Evolutionary conservation across 2,888 invertebrate species (phyloP), one percentile per base, ranked within the genome.

Genomic region (Dasypogon diadema): DNA sequence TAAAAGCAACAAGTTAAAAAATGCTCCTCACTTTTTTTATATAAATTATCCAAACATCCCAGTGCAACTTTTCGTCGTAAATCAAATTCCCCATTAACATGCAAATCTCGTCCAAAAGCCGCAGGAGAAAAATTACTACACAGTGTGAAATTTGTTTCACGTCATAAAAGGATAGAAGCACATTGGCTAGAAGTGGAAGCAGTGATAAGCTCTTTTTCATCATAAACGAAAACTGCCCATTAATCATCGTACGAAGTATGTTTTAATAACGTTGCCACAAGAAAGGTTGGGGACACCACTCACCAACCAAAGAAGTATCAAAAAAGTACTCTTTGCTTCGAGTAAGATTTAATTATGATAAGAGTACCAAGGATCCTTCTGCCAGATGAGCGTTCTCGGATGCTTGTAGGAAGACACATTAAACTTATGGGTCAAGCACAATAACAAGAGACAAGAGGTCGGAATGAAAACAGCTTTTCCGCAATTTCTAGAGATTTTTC

Each of bases 301-400:
- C 70, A 34, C 70, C 51, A 51, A 2, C 51, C 70, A 12, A 70
- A 51, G 30, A 70, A 24, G 70, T 70, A 70, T 54, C 51, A 70
- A 70, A 73, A 74, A 74, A 55, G 73, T 74, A 73, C 56, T 65
- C 56, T 54, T 60, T 22, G 73, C 74, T 74, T 76, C 65, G 48
- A 76, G 68, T 74, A 55, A 76, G 76, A 76, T 76, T 76, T 76
- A 76, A 76, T 76, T 76, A 76, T 76, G 76, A 76, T 76, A 76
- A 76, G 73, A 76, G 73, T 42, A 74, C 22, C 34, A 26, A 65
- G 48, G 24, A 60, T 46, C 18, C 46, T 65, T 65, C 65, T 46
- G 30, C 21, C 42, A 21, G 24, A 65, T 65, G 65, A 65, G 46
- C 16, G 48, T 65, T 46, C 65, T 24, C 24, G 24, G 46, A 46